Base-by-base conservation (phyloP, 2,797 vertebrate species). In the Hybognathus amarus region DNA sequence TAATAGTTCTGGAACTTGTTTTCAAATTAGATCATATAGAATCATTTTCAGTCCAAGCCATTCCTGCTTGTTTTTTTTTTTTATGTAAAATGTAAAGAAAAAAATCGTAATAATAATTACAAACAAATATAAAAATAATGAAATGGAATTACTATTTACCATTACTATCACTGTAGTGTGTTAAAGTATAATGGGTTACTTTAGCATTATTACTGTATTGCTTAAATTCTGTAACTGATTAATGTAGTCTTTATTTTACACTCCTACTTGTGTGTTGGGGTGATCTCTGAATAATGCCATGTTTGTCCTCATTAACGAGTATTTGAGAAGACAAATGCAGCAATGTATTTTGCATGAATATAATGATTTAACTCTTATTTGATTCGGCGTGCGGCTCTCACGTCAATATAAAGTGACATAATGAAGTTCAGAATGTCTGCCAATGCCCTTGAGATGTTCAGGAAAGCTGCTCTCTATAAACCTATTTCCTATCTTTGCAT, bases 1-100 rank as follows among this genome's bases (percentile, higher is more conserved):
- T 90, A 87, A 91, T 90, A 91, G 89, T 91, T 87, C 89, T 88
- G 84, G 90, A 85, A 89, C 87, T 76, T 84, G 82, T 83, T 88
- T 80, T 54, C 63, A 87, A 85, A 90, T 90, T 90, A 50, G 17
- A 90, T 91, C 91, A 90, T 91, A 87, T 88, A 84, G 88, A 86
- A 85, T 56, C 6, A 36, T 22, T 89, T 85, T 89, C 27, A 3
- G 77, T 24, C 11, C 30, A 22, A 38, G 6, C 42, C 18, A 66
- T 47, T 17, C 6, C 12, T 78, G 8, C 45, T 52, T 79, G 61
- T 67, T n/a, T 11, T 24, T 2, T 40, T 59, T 38, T 52, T n/a
- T 13, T 38, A 33, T 45, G 42, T 45, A 13, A 45, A 45, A 47
- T 47, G 42, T 45, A 45, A 45, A 45, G 42, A 13, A 45, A 13